phyloP scores from a whole-genome alignment of 1,140 invertebrate genomes.

The Neoseiulus cucumeris region DNA sequence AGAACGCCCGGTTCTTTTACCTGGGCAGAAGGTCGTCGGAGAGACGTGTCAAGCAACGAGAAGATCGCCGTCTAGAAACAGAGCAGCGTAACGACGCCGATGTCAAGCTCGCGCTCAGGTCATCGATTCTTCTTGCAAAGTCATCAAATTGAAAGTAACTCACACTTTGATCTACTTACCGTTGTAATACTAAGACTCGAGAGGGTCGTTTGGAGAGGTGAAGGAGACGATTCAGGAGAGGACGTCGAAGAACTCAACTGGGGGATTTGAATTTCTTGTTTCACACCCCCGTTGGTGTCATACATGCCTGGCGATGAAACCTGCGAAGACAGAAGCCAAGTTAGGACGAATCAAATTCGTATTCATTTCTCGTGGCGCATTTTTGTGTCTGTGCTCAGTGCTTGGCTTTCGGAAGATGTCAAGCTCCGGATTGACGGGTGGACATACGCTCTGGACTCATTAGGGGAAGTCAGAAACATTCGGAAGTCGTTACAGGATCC shows the following conservation, averaged over 20 bases:
- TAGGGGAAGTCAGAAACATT: no score
- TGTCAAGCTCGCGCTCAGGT: no score
- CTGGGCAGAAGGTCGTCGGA: background rate
- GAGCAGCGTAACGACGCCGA: no score
- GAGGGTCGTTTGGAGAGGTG: slow-evolving; percentile 11
- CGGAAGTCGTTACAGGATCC: no score
- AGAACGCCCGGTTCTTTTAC: background rate
- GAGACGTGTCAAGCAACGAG: slow-evolving; percentile 8
- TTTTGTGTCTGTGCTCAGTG: no score
- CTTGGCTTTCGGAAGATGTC: no score
- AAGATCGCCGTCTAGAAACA: background rate
- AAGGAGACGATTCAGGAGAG: slow-evolving; percentile 15
- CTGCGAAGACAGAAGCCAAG: background rate
- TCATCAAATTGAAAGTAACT: no score
- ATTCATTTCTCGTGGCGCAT: no score
- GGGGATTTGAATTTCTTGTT: slow-evolving; percentile 87
- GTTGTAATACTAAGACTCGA: slow-evolving; percentile 3
- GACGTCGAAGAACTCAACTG: slow-evolving; percentile 60
- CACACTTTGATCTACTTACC: background rate
- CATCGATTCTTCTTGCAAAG: no score
- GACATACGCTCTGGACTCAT: no score
- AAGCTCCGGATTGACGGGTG: no score
- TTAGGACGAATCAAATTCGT: background rate
- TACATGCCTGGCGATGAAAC: slow-evolving; percentile 11
- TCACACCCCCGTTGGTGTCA: slow-evolving; percentile 53